Evolutionary conservation across 2,888 invertebrate species (phyloP), one percentile per base, ranked within the genome.

Genomic region (Andrena trimmerana): DNA sequence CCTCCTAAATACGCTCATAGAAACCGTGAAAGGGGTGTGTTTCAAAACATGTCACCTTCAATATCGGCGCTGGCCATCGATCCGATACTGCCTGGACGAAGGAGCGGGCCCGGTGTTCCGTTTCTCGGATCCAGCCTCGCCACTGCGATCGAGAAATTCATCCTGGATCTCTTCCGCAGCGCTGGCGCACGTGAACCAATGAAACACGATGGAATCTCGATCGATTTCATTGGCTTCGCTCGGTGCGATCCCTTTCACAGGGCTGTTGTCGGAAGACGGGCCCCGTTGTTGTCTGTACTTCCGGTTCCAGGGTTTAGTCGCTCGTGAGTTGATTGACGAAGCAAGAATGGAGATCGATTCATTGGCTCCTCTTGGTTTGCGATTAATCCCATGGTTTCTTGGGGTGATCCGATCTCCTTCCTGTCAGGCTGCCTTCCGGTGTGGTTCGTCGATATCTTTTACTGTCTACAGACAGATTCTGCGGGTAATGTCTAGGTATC

Each of bases 41-140:
- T 93, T 93, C 91, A 94, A 94, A 94, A 94, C 94, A 94, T 93
- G 94, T 94, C 94, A 93, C 90, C 81, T 93, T 89, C 92, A 93
- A 94, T 93, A 93, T 93, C 90, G 91, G 91, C 90, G 85, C 70
- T 88, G 90, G 82, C 89, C 90, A 93, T 94, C 94, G 93, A 94
- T 94, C 90, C 90, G 88, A 87, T 80, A 78, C 63, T 60, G 33
- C 78, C 63, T 50, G 68, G 68, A 54, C 79, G 62, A 27, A 65
- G 36, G 42, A 36, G 57, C 54, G 20, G 65, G 8, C 31, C 62
- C 52, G 83, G 79, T 85, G 73, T 83, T 79, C 52, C 81, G 62
- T 69, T 83, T 72, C 81, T 68, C 16, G 60, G 57, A 72, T 74
- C 50, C 60, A 67, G 65, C 68, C 57, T 31, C 57, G 33, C 16